Conservation (phyloP, 1,140 invertebrate genomes). For the Chrysoperla carnea region DNA sequence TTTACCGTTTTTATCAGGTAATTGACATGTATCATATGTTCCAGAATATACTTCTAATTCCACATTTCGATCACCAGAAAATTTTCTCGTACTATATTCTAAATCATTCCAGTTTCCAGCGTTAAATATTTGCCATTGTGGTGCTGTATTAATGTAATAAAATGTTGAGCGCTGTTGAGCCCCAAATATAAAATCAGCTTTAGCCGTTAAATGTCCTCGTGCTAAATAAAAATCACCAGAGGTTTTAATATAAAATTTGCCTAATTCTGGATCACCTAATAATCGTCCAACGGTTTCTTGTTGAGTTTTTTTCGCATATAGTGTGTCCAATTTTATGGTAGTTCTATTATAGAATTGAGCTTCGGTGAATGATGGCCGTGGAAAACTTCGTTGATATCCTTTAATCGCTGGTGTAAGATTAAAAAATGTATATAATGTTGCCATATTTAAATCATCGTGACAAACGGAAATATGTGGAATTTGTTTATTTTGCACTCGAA, state of each 20-base stretch:
- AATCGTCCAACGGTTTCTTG: constrained; percentile 12
- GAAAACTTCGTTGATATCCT: constrained; percentile 13
- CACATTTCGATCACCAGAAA: constrained; percentile 9
- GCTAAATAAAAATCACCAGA: constrained; percentile 25
- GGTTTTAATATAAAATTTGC: constrained; percentile 12
- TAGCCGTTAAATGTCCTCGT: constrained; percentile 46
- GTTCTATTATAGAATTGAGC: constrained; percentile 14
- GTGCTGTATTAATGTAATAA: constrained; percentile 33
- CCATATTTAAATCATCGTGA: constrained; percentile 11
- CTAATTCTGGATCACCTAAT: constrained; percentile 15
- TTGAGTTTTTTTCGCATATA: constrained; percentile 16
- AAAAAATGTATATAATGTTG: constrained; percentile 12
- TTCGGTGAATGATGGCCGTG: constrained; percentile 15
- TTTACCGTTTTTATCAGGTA: constrained; percentile 24
- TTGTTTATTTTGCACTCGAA: constrained; percentile 10
- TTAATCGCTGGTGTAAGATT: constrained; percentile 14
- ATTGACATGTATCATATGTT: constrained; percentile 27
- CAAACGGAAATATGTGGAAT: constrained; percentile 12
- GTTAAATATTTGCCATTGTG: constrained; percentile 38
- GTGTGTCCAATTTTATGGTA: constrained; percentile 8
- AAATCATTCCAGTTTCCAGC: constrained; percentile 31
- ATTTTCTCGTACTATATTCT: constrained; percentile 25
- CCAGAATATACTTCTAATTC: constrained; percentile 35
- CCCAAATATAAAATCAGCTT: constrained; percentile 42
- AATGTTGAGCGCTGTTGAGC: constrained; percentile 43